Conservation (phyloP, 2,888 invertebrate species). For the Melipona bicolor region DNA sequence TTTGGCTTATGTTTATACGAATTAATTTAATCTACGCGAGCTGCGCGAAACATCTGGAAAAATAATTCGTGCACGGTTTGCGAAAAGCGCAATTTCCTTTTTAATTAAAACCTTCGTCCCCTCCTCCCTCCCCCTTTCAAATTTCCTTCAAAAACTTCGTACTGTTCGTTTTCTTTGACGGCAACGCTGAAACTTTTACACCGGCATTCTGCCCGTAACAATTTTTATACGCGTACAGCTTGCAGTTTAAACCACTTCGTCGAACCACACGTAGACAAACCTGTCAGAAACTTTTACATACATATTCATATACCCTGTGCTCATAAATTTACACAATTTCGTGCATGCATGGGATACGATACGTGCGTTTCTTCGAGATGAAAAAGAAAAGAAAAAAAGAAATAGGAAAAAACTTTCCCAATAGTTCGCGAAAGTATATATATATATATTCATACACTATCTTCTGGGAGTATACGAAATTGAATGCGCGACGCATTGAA, state of each 20-base stretch:
- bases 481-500: neutral
- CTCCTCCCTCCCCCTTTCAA: no score
- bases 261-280: neutral
- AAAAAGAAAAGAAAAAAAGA: no score
- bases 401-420: neutral
- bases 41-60: neutral
- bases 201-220: no score
- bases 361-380: neutral
- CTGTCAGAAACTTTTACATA: slow-evolving; percentile 3
- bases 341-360: neutral
- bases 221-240: no score
- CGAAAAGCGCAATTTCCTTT: neutral
- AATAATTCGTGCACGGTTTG: neutral
- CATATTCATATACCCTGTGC: neutral
- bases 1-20: neutral
- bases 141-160: neutral
- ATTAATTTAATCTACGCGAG: neutral
- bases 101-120: slow-evolving; percentile 11
- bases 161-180: neutral
- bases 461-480: no score
- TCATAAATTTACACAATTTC: neutral
- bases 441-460: no score
- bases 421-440: neutral
- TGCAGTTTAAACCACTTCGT: neutral
- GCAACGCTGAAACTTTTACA: neutral